Conservation (phyloP, 2,113 vertebrate genomes). For the Datnioides undecimradiatus region DNA sequence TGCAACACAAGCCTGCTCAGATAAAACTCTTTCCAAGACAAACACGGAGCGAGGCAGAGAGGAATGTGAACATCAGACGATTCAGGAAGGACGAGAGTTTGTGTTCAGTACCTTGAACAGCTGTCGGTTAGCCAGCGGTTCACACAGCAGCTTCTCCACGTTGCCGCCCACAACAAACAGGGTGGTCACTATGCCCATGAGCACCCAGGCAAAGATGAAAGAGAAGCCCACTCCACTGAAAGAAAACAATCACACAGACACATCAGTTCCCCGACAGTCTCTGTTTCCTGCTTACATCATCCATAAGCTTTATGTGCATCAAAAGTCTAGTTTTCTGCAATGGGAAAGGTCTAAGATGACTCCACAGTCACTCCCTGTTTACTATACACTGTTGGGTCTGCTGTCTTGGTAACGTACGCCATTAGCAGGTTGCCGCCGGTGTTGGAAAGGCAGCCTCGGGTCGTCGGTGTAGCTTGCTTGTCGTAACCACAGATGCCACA, state of each 20-base stretch:
- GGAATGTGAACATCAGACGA: not conserved
- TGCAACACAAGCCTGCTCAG: not conserved
- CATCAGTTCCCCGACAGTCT: not conserved
- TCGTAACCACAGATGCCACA: slow-evolving; percentile 91
- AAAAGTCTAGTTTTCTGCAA: not conserved
- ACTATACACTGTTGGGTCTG: no score
- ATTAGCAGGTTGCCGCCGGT: slow-evolving; percentile 96
- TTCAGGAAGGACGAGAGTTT: slow-evolving; percentile 1
- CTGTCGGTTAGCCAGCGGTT: slow-evolving; percentile 90
- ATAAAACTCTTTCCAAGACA: not conserved
- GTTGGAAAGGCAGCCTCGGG: slow-evolving; percentile 93
- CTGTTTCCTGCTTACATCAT: not conserved
- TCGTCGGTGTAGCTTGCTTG: slow-evolving; percentile 90
- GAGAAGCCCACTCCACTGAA: slow-evolving; percentile 93
- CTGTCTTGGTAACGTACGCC: slow-evolving; percentile 86
- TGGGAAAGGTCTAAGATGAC: not conserved
- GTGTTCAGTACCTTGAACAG: slow-evolving; percentile 88
- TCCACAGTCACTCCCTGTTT: not conserved
- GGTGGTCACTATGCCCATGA: slow-evolving; percentile 91
- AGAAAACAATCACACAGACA: slow-evolving; percentile 22
- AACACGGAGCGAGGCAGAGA: slow-evolving; percentile 2
- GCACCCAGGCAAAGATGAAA: slow-evolving; percentile 93
- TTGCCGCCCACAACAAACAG: slow-evolving; percentile 91
- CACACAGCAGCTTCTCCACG: slow-evolving; percentile 93
- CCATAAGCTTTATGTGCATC: not conserved